Evolutionary conservation across 2,113 vertebrate genomes (phyloP).

Genomic region (Microcebus griseorufus): DNA sequence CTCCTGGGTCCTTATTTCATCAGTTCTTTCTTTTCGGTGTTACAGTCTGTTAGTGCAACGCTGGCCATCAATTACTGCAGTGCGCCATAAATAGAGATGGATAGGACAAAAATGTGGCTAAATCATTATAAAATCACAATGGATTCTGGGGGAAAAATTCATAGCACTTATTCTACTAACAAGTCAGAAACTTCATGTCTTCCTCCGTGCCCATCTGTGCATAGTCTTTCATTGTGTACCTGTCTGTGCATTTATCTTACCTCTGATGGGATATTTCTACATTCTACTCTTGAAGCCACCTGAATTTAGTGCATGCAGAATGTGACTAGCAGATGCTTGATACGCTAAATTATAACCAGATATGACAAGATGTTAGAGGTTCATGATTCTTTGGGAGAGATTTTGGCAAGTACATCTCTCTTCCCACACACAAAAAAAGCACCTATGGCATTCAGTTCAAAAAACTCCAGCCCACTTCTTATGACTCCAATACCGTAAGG

Average conservation of each 20-base stretch:
- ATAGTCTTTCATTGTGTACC: neutral
- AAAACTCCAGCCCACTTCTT: neutral
- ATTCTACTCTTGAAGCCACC: neutral
- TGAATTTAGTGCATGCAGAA: slow-evolving; percentile 32
- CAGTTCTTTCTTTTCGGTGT: neutral
- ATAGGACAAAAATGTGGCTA: neutral
- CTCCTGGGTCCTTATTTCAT: neutral
- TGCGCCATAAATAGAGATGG: neutral
- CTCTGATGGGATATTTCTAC: neutral
- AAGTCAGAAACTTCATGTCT: neutral
- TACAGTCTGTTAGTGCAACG: too few relatives aligned
- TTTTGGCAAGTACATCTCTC: neutral
- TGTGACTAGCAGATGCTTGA: slow-evolving; percentile 33
- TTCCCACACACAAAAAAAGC: neutral
- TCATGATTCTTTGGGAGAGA: neutral
- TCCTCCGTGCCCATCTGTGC: neutral
- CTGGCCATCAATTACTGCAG: neutral
- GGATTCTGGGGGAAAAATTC: neutral
- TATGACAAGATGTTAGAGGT: neutral
- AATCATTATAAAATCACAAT: neutral
- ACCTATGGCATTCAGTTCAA: neutral
- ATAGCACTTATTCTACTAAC: neutral
- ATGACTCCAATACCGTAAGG: neutral
- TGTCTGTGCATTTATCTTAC: neutral
- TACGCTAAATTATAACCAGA: slow-evolving; percentile 43